Base-by-base conservation (phyloP, 64 coral and sea anemone species). In the Stichodactyla helianthus region DNA sequence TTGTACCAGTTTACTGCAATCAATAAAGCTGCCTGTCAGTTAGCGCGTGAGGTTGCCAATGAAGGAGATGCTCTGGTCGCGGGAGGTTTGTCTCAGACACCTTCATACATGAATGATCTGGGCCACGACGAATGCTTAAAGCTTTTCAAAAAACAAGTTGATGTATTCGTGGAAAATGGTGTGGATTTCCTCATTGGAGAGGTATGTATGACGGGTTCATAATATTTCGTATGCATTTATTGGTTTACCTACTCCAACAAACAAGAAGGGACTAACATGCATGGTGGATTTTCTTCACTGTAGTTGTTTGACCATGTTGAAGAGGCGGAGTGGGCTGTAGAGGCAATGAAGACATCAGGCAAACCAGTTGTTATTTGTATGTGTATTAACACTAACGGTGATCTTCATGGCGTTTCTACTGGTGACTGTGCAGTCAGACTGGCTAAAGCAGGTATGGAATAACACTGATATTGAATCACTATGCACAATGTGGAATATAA, bases 161-260 rank as follows among this genome's bases (percentile, higher is more conserved):
- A 91, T n/a, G 59, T 91, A 6, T 86, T 91, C 78, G 84, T 91
- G 0, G 79, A 86, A 50, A 91, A 91, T 54, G 89, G 79, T 50
- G 89, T 91, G 54, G 89, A 91, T 79, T 91, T 91, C 17, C 68
- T 91, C 6, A 79, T 91, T 19, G 89, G 89, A 68, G 89, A 91
- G 89, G 89, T 86, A 53, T 77, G 27, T 76, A 13, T 1, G 3
- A 1, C 13, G 20, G 13, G 61, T 64, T 64, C 61, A 64, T 20
- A 20, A 44, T 44, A 44, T 44, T 44, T 44, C 35, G 35, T 44
- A 44, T 76, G 19, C 9, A 13, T 9, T 23, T 19, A 20, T 31
- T 76, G 4, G 14, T 9, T 31, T 76, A 20, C 8, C 20, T 76
- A 23, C 8, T 76, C 9, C 70, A 31, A 9, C 8, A 20, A 10